phyloP scores from a whole-genome alignment of 2,113 vertebrate genomes.

The Chunga burmeisteri region DNA sequence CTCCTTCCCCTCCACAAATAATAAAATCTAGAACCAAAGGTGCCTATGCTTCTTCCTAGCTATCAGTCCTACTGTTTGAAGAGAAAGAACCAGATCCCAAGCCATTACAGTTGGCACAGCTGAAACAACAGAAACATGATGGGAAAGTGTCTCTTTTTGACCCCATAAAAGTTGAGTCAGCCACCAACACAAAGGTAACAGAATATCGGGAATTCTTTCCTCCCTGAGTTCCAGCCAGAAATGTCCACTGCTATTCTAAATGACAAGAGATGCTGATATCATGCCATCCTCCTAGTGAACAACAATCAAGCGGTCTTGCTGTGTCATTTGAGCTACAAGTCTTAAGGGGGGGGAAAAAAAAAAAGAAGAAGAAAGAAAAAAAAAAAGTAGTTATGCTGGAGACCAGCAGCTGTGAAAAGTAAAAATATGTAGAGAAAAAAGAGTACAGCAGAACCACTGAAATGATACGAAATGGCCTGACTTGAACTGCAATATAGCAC shows the following conservation, averaged over 20 bases:
- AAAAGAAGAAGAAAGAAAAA: no score
- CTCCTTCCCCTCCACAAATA: neutral
- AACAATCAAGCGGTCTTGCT: neutral
- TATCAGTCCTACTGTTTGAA: neutral
- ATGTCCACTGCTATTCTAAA: neutral
- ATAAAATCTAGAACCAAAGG: neutral
- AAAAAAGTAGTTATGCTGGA: neutral
- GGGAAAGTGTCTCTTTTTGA: neutral
- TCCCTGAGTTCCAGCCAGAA: neutral
- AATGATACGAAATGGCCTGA: neutral
- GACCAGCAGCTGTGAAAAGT: neutral
- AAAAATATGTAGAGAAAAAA: neutral
- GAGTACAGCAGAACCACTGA: neutral
- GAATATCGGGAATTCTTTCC: neutral
- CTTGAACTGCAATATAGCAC: neutral
- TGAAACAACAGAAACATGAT: neutral
- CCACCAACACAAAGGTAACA: neutral
- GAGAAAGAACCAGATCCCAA: neutral
- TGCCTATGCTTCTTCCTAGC: neutral
- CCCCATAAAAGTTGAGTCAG: neutral
- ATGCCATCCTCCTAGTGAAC: neutral
- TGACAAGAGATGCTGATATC: neutral
- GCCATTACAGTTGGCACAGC: neutral
- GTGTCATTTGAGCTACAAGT: neutral
- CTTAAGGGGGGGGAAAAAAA: neutral